Conservation (phyloP, 2,797 vertebrate species). For the Nannoperca australis region DNA sequence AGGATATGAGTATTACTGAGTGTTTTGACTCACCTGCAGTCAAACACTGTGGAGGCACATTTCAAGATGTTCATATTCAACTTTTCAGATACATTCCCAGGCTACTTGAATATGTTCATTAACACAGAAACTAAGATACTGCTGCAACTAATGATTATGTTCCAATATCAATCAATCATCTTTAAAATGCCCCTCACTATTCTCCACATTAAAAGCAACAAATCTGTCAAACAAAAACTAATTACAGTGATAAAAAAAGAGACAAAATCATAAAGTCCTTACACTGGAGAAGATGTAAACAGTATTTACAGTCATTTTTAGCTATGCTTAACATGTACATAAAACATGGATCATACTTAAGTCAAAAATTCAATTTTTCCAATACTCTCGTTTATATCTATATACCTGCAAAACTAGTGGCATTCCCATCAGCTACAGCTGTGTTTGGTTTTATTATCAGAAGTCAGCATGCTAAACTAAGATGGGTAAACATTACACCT, state of each 20-base stretch:
- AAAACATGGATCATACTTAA: background rate
- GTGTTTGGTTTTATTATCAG: background rate
- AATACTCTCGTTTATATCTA: background rate
- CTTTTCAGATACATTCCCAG: background rate
- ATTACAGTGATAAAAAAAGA: background rate
- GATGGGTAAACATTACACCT: background rate
- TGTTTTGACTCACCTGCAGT: slow-evolving; percentile 51
- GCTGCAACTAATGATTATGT: background rate
- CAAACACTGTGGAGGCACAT: slow-evolving; percentile 3
- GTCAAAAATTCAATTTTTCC: too few relatives aligned
- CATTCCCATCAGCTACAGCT: background rate
- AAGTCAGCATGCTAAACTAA: background rate
- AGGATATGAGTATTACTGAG: slow-evolving; percentile 7
- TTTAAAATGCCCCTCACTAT: background rate
- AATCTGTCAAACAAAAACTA: background rate
- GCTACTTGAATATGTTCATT: slow-evolving; percentile 2
- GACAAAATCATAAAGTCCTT: background rate
- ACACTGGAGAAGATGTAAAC: background rate
- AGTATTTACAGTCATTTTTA: background rate
- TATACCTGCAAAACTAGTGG: background rate
- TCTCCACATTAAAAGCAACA: background rate
- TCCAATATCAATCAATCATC: background rate
- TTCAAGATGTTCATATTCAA: slow-evolving; percentile 14
- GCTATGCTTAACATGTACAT: background rate
- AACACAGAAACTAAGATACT: background rate